Conservation (phyloP, 2,888 invertebrate species). For the Agriotes lineatus region DNA sequence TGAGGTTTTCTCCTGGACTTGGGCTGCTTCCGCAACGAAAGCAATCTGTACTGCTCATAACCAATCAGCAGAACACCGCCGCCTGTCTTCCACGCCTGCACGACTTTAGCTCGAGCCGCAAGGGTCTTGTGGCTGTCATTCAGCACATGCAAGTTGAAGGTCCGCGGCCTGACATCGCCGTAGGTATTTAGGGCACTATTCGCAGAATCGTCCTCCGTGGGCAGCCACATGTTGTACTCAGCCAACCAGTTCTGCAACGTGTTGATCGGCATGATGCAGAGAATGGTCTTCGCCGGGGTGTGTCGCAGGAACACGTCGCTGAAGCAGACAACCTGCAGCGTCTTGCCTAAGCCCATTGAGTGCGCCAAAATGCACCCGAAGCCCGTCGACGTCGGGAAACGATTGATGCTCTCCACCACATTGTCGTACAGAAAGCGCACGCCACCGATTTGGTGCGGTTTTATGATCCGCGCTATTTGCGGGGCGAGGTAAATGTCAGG, state of each 20-base stretch:
- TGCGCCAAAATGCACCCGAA: slow-evolving; percentile 99
- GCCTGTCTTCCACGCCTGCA: slow-evolving; percentile 85
- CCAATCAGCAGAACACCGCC: slow-evolving; percentile 97
- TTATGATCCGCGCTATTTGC: slow-evolving; percentile 90
- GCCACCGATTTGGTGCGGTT: slow-evolving; percentile 90
- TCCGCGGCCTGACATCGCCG: slow-evolving; percentile 80
- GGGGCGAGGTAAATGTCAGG: slow-evolving; percentile 93
- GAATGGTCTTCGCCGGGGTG: slow-evolving; percentile 87
- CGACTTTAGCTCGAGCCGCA: slow-evolving; percentile 87
- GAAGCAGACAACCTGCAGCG: slow-evolving; percentile 93
- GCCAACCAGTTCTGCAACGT: slow-evolving; percentile 98
- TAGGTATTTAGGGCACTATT: slow-evolving; percentile 71
- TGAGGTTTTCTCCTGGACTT: slow-evolving; percentile 69
- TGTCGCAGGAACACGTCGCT: slow-evolving; percentile 95
- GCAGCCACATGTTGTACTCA: slow-evolving; percentile 98
- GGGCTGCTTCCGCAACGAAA: slow-evolving; percentile 83
- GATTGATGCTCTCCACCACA: slow-evolving; percentile 91
- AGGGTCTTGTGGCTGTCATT: slow-evolving; percentile 96
- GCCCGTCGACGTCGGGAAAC: slow-evolving; percentile 89
- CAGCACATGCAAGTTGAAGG: slow-evolving; percentile 89
- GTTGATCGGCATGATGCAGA: slow-evolving; percentile 99
- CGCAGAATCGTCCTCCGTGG: slow-evolving; percentile 70
- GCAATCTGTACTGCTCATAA: slow-evolving; percentile 94
- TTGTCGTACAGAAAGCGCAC: slow-evolving; percentile 94
- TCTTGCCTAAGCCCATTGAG: slow-evolving; percentile 99